Conservation (phyloP, 2,113 vertebrate species). For the Cryptotis parvus region DNA sequence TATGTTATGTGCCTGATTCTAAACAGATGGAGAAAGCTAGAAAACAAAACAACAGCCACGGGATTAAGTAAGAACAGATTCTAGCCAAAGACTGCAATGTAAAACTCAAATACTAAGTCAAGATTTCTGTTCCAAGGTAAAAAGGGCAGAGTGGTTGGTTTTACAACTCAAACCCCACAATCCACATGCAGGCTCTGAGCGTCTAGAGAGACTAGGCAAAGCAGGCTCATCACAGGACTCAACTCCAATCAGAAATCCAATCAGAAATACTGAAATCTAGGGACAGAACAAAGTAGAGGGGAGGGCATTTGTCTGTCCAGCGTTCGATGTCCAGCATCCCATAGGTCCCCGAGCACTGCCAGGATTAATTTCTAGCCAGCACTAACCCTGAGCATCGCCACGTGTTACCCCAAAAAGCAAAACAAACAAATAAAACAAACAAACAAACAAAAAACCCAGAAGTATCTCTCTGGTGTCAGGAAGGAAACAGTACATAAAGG, state of each 20-base stretch:
- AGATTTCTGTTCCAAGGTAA: neutral
- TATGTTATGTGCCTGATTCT: conserved; percentile 52
- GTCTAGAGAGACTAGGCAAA: neutral
- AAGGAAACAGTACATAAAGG: neutral
- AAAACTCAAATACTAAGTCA: neutral
- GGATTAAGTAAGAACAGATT: conserved; percentile 76
- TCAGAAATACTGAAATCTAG: conserved; percentile 3
- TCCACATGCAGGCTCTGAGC: neutral
- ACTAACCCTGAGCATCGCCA: too few relatives aligned
- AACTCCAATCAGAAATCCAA: neutral
- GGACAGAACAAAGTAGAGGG: too few relatives aligned
- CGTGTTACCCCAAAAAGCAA: too few relatives aligned
- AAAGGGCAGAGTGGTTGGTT: neutral
- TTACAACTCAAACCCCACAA: neutral
- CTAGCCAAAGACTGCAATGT: neutral
- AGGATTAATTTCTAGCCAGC: too few relatives aligned
- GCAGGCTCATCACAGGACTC: neutral
- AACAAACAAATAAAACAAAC: too few relatives aligned
- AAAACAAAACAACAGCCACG: conserved; percentile 51
- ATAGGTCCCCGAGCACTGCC: too few relatives aligned
- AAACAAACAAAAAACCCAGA: too few relatives aligned
- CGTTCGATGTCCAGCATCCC: too few relatives aligned
- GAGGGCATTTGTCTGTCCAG: too few relatives aligned
- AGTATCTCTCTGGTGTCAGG: too few relatives aligned
- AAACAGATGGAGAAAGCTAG: conserved; percentile 63